phyloP scores from a whole-genome alignment of 2,797 vertebrate genomes.

The Psittacula derbiana region DNA sequence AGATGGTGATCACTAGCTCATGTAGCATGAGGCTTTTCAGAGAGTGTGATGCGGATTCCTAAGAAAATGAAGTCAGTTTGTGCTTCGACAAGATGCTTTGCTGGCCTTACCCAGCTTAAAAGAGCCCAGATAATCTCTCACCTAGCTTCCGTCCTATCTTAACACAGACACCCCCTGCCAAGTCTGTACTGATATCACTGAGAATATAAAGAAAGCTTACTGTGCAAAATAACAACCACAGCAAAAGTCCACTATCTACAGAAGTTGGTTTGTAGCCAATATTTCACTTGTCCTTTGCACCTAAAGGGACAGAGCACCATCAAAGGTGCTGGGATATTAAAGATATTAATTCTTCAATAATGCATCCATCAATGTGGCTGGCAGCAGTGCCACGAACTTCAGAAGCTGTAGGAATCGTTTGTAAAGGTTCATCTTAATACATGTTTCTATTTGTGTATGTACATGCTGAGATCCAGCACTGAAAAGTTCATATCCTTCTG shows the following conservation, averaged over 20 bases:
- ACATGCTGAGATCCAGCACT: background rate
- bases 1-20: fast-evolving
- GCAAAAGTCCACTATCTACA: background rate
- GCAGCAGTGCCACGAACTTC: background rate
- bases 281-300: background rate
- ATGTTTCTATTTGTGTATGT: background rate
- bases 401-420: background rate
- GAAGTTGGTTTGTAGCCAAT: background rate
- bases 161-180: background rate
- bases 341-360: background rate
- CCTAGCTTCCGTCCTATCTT: background rate
- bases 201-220: background rate
- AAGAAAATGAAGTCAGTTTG: background rate
- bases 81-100: background rate
- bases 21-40: background rate
- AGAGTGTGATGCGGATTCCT: background rate
- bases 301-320: background rate
- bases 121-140: background rate
- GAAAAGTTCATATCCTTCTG: background rate
- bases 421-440: background rate
- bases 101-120: background rate
- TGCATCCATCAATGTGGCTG: fast-evolving
- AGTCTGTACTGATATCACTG: background rate
- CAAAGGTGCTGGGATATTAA: fast-evolving
- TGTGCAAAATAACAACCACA: background rate